A percentile compares a stretch with the other conserved stretches of the same genome.
Evolutionary conservation across 2,113 vertebrate species (phyloP).

Genomic region (Maccullochella peelii): DNA sequence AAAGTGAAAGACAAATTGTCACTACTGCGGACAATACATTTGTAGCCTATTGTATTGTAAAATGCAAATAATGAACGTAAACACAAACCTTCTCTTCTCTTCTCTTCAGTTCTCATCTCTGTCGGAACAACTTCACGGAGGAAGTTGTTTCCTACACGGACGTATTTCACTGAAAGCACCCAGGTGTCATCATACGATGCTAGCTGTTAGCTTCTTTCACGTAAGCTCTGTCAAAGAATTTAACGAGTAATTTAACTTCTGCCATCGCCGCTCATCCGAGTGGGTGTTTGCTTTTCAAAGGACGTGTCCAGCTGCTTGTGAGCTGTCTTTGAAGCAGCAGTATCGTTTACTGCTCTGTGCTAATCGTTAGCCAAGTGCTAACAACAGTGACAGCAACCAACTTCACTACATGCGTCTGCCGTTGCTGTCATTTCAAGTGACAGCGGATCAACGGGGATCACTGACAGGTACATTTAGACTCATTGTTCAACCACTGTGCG

Average conservation of each 20-base stretch:
- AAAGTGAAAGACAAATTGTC: neutral
- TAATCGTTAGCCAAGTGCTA: conserved; percentile 69
- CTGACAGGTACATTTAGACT: conserved; percentile 54
- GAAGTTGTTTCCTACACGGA: conserved; percentile 64
- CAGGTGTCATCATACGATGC: conserved; percentile 71
- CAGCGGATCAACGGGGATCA: neutral
- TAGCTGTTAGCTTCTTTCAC: conserved; percentile 66
- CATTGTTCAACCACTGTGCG: neutral
- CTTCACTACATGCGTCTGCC: conserved; percentile 46
- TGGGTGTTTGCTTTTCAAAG: neutral
- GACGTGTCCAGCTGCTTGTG: neutral
- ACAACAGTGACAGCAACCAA: conserved; percentile 62
- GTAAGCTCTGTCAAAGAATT: conserved; percentile 51
- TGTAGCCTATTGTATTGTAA: neutral
- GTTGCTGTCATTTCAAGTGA: conserved; percentile 39
- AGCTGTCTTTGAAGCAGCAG: neutral
- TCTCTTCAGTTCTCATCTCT: too few species aligned
- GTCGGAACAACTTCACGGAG: conserved; percentile 67
- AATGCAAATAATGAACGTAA: neutral
- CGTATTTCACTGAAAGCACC: conserved; percentile 46
- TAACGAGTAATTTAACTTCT: neutral
- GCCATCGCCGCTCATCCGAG: neutral
- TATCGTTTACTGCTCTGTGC: neutral
- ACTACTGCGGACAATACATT: neutral
- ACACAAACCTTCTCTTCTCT: too few species aligned